A percentile compares a stretch with the other conserved stretches of the same genome.
phyloP scores from a whole-genome alignment of 2,888 invertebrate genomes.

The Perizoma affinitatum region DNA sequence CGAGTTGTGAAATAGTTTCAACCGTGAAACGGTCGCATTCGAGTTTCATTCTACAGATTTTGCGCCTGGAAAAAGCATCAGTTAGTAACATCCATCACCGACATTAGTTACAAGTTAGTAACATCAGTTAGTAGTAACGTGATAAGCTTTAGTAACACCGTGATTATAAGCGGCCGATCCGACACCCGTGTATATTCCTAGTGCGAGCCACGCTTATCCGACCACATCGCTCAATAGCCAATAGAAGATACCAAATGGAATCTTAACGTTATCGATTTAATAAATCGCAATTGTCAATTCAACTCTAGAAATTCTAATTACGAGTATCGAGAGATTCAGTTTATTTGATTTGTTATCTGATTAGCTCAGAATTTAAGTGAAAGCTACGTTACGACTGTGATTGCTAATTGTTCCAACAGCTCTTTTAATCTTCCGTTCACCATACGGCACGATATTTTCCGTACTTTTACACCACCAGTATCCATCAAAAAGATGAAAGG shows the following conservation, averaged over 20 bases:
- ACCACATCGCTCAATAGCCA: constrained; percentile 67
- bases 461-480: not conserved
- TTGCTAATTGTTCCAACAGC: constrained; percentile 39
- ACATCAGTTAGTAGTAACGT: constrained; percentile 42
- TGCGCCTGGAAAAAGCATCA: constrained; percentile 19
- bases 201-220: constrained; percentile 79
- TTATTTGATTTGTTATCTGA: constrained; percentile 67
- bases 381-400: constrained; percentile 47
- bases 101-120: not conserved
- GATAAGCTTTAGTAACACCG: constrained; percentile 60
- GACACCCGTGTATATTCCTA: constrained; percentile 66
- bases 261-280: constrained; percentile 72
- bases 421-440: constrained; percentile 26
- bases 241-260: constrained; percentile 62
- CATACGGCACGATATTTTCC: constrained; percentile 6
- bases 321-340: constrained; percentile 50
- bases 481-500: not conserved
- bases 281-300: constrained; percentile 74
- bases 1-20: constrained; percentile 21
- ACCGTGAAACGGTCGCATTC: not conserved
- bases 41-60: constrained; percentile 12
- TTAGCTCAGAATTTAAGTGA: constrained; percentile 61
- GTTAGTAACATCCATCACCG: constrained; percentile 43
- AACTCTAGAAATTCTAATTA: constrained; percentile 75
- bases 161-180: constrained; percentile 52